These are phyloP conservation scores for Malacoctenus gilli DNA, from an alignment of 2,797 vertebrate genomes.

Conservation along the genomic window DNA sequence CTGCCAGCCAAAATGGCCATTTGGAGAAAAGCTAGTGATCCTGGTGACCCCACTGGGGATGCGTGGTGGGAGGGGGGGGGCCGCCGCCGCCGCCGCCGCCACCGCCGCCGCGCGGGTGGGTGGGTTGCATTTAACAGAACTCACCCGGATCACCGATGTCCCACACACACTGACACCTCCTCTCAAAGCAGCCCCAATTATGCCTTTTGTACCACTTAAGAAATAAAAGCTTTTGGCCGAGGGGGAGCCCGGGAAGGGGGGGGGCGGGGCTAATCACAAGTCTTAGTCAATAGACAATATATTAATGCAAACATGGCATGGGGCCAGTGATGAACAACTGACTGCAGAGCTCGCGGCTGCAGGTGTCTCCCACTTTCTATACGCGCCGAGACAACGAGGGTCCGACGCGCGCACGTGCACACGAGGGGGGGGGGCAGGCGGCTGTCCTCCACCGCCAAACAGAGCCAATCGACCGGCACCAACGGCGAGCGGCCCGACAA, in stretches of 20 bases:
- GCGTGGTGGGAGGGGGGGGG: constrained; percentile 76
- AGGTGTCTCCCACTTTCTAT: constrained; percentile 76
- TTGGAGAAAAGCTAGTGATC: constrained; percentile 99
- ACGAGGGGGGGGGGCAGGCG: too few relatives aligned
- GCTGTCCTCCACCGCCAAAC: too few relatives aligned
- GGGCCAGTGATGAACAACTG: constrained; percentile 78
- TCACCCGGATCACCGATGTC: constrained; percentile 96
- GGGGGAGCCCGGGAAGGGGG: constrained; percentile 55
- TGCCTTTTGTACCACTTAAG: constrained; percentile 99
- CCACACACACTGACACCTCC: constrained; percentile 97
- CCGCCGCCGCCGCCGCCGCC: too few relatives aligned
- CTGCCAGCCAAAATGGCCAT: constrained; percentile 99
- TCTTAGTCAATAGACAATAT: constrained; percentile 85
- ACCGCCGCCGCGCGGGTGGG: constrained; percentile 32
- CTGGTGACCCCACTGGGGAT: constrained; percentile 97
- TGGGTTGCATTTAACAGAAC: constrained; percentile 94
- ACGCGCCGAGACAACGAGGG: constrained; percentile 35
- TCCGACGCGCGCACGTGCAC: constrained; percentile 36
- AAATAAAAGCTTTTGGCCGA: constrained; percentile 92
- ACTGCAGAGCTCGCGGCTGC: constrained; percentile 73
- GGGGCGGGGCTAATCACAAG: constrained; percentile 85
- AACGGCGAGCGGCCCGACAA: too few relatives aligned
- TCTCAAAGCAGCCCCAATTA: constrained; percentile 99
- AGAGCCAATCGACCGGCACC: too few relatives aligned
- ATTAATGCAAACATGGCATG: constrained; percentile 86